phyloP scores from a whole-genome alignment of 2,113 vertebrate genomes.

The Poicephalus gulielmi region DNA sequence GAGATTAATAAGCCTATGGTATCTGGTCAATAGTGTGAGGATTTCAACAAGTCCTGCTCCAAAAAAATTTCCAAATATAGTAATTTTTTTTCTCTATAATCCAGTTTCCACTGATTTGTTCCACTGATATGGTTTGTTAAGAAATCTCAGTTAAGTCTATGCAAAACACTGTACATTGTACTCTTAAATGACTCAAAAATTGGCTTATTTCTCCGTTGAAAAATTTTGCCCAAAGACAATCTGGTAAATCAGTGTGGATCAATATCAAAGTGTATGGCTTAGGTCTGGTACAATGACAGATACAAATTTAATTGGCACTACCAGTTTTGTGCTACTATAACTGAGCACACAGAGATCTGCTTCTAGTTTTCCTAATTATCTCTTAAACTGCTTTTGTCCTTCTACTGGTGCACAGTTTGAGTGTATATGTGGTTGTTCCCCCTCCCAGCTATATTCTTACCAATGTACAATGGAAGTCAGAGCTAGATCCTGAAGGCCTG shows the following conservation, averaged over 20 bases:
- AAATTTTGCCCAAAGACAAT: not conserved
- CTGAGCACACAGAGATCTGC: not conserved
- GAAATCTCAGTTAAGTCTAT: not conserved
- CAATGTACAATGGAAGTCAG: not conserved
- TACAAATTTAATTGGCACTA: not conserved
- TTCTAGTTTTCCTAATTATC: not conserved
- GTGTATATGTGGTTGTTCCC: not conserved
- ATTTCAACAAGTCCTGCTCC: not conserved
- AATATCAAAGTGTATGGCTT: not conserved
- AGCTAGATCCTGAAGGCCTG: not conserved
- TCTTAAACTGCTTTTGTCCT: not conserved
- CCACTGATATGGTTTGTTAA: not conserved
- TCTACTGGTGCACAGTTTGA: not conserved
- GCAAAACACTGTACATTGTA: not conserved
- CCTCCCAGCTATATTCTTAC: not conserved
- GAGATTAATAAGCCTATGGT: not conserved
- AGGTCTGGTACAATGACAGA: not conserved
- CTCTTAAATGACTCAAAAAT: not conserved
- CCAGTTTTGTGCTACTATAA: rapidly evolving
- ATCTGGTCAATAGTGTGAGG: not conserved
- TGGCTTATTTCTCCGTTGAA: not conserved
- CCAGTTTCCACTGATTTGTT: not conserved
- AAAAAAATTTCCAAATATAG: not conserved
- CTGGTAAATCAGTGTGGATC: not conserved
- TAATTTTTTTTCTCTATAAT: not conserved